These are phyloP conservation scores for Peromyscus eremicus DNA, from an alignment of 2,797 vertebrate species.

Conservation along the genomic window DNA sequence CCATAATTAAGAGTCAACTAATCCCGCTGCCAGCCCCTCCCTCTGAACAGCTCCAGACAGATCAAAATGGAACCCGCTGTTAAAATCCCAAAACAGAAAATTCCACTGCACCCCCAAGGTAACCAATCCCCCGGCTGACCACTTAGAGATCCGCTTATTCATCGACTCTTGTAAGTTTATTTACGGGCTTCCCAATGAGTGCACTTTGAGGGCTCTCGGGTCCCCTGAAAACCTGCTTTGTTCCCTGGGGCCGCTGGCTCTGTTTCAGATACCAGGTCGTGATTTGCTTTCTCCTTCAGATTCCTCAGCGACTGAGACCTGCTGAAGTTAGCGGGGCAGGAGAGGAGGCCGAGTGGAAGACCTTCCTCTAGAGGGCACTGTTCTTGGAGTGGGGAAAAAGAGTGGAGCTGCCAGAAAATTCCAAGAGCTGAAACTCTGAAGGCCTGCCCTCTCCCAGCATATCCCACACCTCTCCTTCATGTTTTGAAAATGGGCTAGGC, in stretches of 20 bases:
- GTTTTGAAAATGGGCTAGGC: neutral
- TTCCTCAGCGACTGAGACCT: slow-evolving; percentile 13
- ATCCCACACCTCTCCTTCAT: neutral
- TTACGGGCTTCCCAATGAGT: slow-evolving; percentile 63
- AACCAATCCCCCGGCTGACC: slow-evolving; percentile 69
- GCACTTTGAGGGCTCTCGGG: neutral
- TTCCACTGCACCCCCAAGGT: slow-evolving; percentile 76
- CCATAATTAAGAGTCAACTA: slow-evolving; percentile 70
- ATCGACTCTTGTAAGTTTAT: slow-evolving; percentile 52
- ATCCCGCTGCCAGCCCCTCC: slow-evolving; percentile 36
- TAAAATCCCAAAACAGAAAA: slow-evolving; percentile 74
- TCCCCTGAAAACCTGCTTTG: slow-evolving; percentile 55
- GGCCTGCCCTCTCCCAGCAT: neutral
- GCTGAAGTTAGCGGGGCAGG: neutral
- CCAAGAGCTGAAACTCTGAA: fast-evolving
- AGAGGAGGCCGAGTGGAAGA: neutral
- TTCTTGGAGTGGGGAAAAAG: neutral
- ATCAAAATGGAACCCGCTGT: slow-evolving; percentile 74
- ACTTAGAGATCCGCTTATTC: slow-evolving; percentile 39
- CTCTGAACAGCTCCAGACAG: slow-evolving; percentile 52
- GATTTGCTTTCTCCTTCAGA: slow-evolving; percentile 41
- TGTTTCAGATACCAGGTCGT: neutral
- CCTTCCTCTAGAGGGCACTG: neutral
- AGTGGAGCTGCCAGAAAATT: neutral
- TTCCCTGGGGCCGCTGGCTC: neutral